These are phyloP conservation scores for Pardalotus punctatus DNA, from an alignment of 2,113 vertebrate species.

Conservation along the genomic window DNA sequence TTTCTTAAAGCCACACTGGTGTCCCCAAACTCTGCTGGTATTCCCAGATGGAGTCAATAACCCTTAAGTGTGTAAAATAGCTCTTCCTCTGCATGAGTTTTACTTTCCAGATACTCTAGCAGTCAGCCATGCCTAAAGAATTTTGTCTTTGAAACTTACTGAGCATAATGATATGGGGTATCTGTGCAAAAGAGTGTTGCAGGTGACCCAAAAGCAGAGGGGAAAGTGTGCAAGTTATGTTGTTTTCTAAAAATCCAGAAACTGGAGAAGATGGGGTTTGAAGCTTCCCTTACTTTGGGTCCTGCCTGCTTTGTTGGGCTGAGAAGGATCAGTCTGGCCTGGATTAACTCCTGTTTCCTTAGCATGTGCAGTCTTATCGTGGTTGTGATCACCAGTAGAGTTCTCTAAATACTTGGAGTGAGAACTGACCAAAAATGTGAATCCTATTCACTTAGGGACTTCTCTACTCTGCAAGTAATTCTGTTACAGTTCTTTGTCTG, in stretches of 20 bases:
- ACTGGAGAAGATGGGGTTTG: background rate
- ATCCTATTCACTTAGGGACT: background rate
- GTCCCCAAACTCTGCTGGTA: background rate
- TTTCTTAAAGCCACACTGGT: background rate
- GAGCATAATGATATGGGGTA: background rate
- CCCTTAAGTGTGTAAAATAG: background rate
- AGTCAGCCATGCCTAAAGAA: background rate
- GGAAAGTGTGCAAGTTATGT: background rate
- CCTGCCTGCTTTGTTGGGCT: background rate
- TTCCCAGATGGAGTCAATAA: background rate
- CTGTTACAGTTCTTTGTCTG: background rate
- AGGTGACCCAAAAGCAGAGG: background rate
- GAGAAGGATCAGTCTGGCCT: background rate
- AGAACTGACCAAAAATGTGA: background rate
- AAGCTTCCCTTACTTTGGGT: background rate
- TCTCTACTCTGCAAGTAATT: background rate
- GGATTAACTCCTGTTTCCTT: background rate
- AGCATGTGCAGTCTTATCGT: accelerated
- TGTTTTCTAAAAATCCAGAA: background rate
- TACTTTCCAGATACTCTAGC: background rate
- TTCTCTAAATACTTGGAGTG: background rate
- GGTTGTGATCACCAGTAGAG: background rate
- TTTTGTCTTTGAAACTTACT: background rate
- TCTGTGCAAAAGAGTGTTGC: background rate
- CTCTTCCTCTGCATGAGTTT: background rate